Conservation (phyloP, 2,888 invertebrate species). For the Platypus cylindrus region DNA sequence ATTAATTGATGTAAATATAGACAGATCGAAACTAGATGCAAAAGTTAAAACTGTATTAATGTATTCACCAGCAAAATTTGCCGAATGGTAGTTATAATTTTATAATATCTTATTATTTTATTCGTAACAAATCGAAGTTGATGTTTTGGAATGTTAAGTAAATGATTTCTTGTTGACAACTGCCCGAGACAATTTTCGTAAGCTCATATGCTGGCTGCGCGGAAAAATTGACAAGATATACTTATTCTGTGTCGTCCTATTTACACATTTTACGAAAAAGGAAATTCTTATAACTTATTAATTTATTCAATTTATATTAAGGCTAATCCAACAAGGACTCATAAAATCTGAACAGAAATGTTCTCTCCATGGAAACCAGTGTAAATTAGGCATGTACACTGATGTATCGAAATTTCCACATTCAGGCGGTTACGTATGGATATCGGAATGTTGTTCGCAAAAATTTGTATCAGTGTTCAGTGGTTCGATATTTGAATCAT, state of each 20-base stretch:
- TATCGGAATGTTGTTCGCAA: constrained; percentile 75
- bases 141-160: too few species aligned
- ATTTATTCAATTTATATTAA: constrained; percentile 14
- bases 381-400: constrained; percentile 76
- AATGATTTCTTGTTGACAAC: too few species aligned
- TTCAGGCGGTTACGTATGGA: constrained; percentile 86
- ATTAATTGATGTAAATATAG: constrained; percentile 49
- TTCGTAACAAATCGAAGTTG: too few species aligned
- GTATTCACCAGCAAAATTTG: constrained; percentile 71
- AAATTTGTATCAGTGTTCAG: constrained; percentile 78
- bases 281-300: too few species aligned
- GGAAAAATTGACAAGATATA: too few species aligned
- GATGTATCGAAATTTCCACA: constrained; percentile 75
- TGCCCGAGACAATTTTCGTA: too few species aligned
- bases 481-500: constrained; percentile 77
- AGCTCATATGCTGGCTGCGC: too few species aligned
- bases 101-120: too few species aligned
- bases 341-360: constrained; percentile 71
- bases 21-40: constrained; percentile 54
- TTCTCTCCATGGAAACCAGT: constrained; percentile 51
- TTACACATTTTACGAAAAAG: too few species aligned
- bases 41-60: constrained; percentile 74
- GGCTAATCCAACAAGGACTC: constrained; percentile 69
- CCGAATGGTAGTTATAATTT: constrained; percentile 65
- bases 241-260: too few species aligned